Conservation (phyloP, 2,888 invertebrate species). For the Agapostemon virescens region DNA sequence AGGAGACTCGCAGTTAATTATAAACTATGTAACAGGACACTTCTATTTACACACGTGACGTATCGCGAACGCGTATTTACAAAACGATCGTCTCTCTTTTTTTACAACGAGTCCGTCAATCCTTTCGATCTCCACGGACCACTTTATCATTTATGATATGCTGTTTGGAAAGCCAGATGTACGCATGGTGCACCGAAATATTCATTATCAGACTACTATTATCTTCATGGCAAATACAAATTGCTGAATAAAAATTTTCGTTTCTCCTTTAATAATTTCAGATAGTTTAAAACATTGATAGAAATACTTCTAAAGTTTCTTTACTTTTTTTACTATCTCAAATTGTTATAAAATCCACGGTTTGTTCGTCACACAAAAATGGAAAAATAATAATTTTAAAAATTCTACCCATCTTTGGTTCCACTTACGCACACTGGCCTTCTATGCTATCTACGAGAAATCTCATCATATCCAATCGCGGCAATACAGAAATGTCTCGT, state of each 20-base stretch:
- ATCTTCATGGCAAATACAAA: not conserved
- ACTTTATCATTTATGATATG: not conserved
- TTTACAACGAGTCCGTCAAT: not conserved
- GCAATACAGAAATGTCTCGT: no score
- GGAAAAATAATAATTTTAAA: no score
- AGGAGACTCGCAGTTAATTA: slow-evolving; percentile 3
- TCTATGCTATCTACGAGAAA: not conserved
- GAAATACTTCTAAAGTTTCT: no score
- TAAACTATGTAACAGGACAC: slow-evolving; percentile 27
- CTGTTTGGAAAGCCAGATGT: not conserved
- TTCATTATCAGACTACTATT: not conserved
- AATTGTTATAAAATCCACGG: no score
- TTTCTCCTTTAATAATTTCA: no score
- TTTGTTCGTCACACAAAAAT: no score
- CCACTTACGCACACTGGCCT: not conserved
- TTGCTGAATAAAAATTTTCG: no score
- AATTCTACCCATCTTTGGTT: no score
- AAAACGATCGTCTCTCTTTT: slow-evolving; percentile 37
- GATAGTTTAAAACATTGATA: no score
- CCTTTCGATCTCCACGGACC: not conserved
- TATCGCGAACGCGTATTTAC: slow-evolving; percentile 50
- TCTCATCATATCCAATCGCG: no score
- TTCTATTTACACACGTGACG: slow-evolving; percentile 51
- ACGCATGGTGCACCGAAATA: not conserved
- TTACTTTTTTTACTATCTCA: no score